Conservation (phyloP, 2,113 vertebrate genomes). For the Sprattus sprattus region DNA sequence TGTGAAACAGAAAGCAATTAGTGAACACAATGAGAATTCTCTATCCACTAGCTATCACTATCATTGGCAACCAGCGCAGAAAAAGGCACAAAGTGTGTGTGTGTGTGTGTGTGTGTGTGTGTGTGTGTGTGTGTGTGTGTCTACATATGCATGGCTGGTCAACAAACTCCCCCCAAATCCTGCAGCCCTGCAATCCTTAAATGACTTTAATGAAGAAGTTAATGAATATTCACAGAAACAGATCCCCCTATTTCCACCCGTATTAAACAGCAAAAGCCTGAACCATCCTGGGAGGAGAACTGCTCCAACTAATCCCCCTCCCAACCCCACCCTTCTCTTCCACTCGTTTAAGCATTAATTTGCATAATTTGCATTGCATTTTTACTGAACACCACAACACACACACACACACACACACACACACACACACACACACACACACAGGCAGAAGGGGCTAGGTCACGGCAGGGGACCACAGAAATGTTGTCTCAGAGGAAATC, state of each 20-base stretch:
- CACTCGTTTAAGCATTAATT: neutral
- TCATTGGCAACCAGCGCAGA: slow-evolving; percentile 26
- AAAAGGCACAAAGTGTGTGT: slow-evolving; percentile 18
- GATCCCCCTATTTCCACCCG: neutral
- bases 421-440: neutral
- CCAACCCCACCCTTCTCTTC: neutral
- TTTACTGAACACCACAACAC: neutral
- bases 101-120: neutral
- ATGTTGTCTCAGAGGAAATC: neutral
- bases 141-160: slow-evolving; percentile 1
- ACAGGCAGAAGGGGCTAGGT: neutral
- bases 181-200: neutral
- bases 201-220: slow-evolving; percentile 45
- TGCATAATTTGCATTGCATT: slow-evolving; percentile 20
- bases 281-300: neutral
- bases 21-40: slow-evolving; percentile 9
- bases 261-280: neutral
- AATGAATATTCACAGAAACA: slow-evolving; percentile 28
- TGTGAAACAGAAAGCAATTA: slow-evolving; percentile 5
- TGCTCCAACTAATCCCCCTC: neutral
- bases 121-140: neutral
- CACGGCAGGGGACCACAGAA: neutral
- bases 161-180: slow-evolving; percentile 21
- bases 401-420: slow-evolving; percentile 8
- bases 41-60: neutral